A percentile compares a stretch with the other conserved stretches of the same genome.
phyloP scores from a whole-genome alignment of 2,888 invertebrate species.

The Aelia acuminata region DNA sequence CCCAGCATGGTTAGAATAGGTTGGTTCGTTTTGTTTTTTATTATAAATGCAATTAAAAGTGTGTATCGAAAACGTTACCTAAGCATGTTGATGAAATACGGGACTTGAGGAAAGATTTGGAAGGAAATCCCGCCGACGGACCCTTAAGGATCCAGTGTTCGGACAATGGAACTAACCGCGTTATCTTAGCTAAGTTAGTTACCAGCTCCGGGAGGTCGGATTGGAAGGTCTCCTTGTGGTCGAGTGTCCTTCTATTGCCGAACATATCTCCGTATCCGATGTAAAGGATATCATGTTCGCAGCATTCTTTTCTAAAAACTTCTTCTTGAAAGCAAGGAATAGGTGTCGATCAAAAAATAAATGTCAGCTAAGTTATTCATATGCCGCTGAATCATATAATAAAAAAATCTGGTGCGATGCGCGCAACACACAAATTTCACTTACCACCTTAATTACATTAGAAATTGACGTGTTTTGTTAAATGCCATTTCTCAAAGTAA shows the following conservation, averaged over 20 bases:
- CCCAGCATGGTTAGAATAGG: too few relatives aligned
- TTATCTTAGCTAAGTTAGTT: constrained; percentile 3
- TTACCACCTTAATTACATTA: too few relatives aligned
- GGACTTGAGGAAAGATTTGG: neutral
- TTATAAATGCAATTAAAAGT: neutral
- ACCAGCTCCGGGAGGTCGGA: neutral
- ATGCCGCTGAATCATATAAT: neutral
- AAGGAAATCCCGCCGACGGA: neutral
- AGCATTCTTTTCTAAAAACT: neutral
- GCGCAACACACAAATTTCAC: too few relatives aligned
- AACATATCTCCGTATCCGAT: neutral
- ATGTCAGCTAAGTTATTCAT: neutral
- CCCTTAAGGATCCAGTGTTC: neutral
- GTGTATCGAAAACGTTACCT: neutral
- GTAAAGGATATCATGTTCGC: neutral
- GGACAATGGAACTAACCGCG: neutral
- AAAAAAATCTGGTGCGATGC: too few relatives aligned
- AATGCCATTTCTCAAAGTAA: too few relatives aligned
- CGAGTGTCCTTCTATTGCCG: neutral
- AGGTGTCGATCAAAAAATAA: neutral
- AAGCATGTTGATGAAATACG: neutral
- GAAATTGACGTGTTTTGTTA: too few relatives aligned
- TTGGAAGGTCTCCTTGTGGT: neutral
- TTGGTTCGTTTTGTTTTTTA: too few relatives aligned
- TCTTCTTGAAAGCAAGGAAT: neutral